Base-by-base conservation (phyloP, 2,888 invertebrate genomes). In the Acronicta leporina region DNA sequence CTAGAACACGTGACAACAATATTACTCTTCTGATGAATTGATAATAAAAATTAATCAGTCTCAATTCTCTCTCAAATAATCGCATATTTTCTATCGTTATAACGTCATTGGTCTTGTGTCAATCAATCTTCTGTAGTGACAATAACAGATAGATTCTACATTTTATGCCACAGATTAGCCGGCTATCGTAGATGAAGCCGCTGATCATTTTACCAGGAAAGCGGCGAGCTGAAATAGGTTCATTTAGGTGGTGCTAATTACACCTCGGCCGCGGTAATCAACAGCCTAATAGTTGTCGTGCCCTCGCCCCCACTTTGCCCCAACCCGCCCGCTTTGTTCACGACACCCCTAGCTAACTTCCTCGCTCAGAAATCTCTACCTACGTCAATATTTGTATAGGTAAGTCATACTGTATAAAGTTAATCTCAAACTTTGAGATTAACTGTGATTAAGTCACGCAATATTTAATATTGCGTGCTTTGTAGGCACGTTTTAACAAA, bases 241-340 rank as follows among this genome's bases (percentile, higher is more conserved):
- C 88, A 89, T 92, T 91, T 89, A 87, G 86, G 83, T 82, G 83
- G 84, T 86, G 92, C 90, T 92, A 92, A 92, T 92, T 91, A 90
- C 86, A 73, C 81, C 84, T 78, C 83, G 83, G 81, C 84, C 82
- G 84, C 79, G 81, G 88, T 88, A 90, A 92, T 92, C 89, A 88
- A 86, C 86, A 81, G 85, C 82, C 88, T 87, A 90, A 91, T 89
- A 87, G 87, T 81, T 77, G 81, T 82, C 82, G 84, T 81, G 81
- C 81, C 81, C 73, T 77, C 77, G 68, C 72, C 67, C 80, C 79
- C 69, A 20, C 63, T 45, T 66, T 68, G 58, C 76, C 66, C 69
- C 68, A 33, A 43, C 60, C 27, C 43, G 51, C 70, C 58, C 64
- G 57, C 76, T 78, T 81, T 81, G 77, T 78, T 75, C 67, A 56